Evolutionary conservation across 2,797 vertebrate genomes (phyloP).

Genomic region (Amblyopsis hoosieri): DNA sequence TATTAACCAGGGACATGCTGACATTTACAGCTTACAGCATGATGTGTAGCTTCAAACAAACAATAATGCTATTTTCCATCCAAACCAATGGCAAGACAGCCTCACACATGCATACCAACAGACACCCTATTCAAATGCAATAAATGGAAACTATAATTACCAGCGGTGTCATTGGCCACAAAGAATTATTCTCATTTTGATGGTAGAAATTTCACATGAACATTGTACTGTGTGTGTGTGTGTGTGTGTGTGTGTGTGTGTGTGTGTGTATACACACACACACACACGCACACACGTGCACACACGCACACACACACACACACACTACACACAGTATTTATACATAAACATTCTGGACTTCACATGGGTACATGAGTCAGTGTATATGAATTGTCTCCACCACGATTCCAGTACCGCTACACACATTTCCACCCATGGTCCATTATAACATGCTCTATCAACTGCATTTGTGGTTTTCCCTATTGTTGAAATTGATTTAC

Average conservation of each 20-base stretch:
- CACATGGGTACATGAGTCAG: conserved; percentile 14
- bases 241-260: too few relatives aligned
- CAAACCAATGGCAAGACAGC: conserved; percentile 8
- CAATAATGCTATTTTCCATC: conserved; percentile 13
- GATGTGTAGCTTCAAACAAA: conserved; percentile 15
- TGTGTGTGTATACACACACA: conserved; percentile 8
- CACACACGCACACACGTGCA: background rate
- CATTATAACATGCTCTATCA: conserved; percentile 18
- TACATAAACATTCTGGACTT: conserved; percentile 18
- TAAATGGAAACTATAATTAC: conserved; percentile 15
- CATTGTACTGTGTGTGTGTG: conserved; percentile 27
- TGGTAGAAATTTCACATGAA: conserved; percentile 12
- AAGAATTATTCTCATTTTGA: conserved; percentile 9
- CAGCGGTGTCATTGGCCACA: background rate
- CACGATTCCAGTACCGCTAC: conserved; percentile 8
- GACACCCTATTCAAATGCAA: conserved; percentile 8
- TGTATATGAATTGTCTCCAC: conserved; percentile 18
- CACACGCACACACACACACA: too few relatives aligned
- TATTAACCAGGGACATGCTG: conserved; percentile 29
- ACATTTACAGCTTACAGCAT: conserved; percentile 27
- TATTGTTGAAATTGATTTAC: conserved; percentile 7
- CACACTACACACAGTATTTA: conserved; percentile 1
- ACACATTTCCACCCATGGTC: conserved; percentile 26
- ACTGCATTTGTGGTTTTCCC: conserved; percentile 6
- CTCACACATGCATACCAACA: conserved; percentile 13